phyloP scores from a whole-genome alignment of 2,113 vertebrate genomes.

The Podocnemis expansa region DNA sequence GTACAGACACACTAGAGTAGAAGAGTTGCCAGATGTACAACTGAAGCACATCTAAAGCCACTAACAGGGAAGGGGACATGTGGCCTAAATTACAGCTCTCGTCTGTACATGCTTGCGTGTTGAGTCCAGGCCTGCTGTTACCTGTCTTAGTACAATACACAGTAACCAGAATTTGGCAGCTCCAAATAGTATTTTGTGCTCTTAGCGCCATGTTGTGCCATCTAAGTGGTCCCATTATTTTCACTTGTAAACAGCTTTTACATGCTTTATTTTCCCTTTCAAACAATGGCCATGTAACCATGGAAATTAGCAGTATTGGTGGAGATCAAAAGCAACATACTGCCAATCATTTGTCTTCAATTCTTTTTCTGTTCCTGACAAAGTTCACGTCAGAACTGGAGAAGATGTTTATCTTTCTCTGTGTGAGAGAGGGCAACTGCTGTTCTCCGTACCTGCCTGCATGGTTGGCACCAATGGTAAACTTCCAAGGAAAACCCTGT shows the following conservation, averaged over 20 bases:
- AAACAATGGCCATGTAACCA: accelerated
- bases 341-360: not conserved
- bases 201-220: not conserved
- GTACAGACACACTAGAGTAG: not conserved
- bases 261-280: not conserved
- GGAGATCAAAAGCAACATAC: not conserved
- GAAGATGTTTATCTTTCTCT: accelerated
- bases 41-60: not conserved
- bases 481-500: accelerated
- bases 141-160: not conserved
- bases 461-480: accelerated
- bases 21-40: not conserved
- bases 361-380: not conserved
- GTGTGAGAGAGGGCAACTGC: accelerated
- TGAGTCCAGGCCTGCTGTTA: not conserved
- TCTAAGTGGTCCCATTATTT: not conserved
- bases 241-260: not conserved
- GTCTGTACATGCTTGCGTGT: not conserved
- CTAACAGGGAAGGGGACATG: not conserved
- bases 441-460: not conserved
- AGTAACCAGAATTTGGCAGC: not conserved
- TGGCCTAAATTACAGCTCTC: not conserved
- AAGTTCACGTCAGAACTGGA: accelerated
- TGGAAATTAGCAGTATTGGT: accelerated
- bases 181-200: not conserved